Conservation (phyloP, 2,888 invertebrate genomes). For the Tachina grossa region DNA sequence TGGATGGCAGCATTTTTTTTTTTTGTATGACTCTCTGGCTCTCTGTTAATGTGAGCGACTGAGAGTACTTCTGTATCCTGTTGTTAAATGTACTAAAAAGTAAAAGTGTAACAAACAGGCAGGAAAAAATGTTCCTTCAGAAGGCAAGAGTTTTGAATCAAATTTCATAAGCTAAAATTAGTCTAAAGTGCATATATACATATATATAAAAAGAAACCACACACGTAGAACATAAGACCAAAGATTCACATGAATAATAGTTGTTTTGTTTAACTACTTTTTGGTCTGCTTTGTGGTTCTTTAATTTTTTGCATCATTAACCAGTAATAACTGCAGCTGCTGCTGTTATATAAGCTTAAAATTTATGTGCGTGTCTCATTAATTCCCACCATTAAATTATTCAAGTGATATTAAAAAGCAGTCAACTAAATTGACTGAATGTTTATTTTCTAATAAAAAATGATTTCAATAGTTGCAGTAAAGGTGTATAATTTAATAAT, state of each 20-base stretch:
- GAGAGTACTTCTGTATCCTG: background rate
- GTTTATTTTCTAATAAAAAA: slow-evolving; percentile 11
- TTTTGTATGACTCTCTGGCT: background rate
- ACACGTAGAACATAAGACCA: background rate
- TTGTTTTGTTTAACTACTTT: background rate
- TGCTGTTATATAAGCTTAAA: slow-evolving; percentile 51
- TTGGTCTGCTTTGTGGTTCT: background rate
- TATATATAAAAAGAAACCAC: too few species aligned
- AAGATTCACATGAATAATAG: background rate
- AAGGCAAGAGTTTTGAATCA: too few species aligned
- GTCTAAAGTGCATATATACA: too few species aligned
- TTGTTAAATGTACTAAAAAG: slow-evolving; percentile 12
- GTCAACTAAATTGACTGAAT: background rate
- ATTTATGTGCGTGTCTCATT: background rate
- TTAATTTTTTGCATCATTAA: slow-evolving; percentile 8
- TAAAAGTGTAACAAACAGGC: background rate
- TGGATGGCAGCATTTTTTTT: too few species aligned
- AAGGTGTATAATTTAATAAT: background rate
- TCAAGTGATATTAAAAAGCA: background rate
- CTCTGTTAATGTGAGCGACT: background rate
- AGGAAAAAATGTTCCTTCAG: too few species aligned
- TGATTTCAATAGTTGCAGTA: background rate
- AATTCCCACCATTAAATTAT: background rate
- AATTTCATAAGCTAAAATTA: too few species aligned
- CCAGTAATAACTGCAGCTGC: slow-evolving; percentile 12